These are phyloP conservation scores for Troides aeacus DNA, from an alignment of 2,888 invertebrate genomes.

Conservation along the genomic window DNA sequence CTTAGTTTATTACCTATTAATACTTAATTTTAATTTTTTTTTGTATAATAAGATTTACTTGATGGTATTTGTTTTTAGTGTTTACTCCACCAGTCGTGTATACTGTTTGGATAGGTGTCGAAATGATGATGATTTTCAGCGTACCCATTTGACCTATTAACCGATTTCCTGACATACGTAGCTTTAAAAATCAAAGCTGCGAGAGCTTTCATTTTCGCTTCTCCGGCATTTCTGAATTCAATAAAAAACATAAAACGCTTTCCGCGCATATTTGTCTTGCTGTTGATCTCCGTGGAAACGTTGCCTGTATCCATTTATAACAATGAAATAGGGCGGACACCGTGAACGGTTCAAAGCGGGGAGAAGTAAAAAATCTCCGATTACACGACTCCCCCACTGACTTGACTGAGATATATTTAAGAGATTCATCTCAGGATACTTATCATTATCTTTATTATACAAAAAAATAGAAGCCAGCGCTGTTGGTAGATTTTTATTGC, in stretches of 20 bases:
- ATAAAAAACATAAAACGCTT: not conserved
- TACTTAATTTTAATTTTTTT: too few relatives aligned
- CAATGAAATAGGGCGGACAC: conserved; percentile 10
- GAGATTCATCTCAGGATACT: not conserved
- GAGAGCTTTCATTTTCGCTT: not conserved
- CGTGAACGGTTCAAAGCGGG: not conserved
- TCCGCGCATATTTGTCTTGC: conserved; percentile 5
- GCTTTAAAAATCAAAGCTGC: not conserved
- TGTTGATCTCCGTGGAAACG: conserved; percentile 4
- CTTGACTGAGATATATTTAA: not conserved
- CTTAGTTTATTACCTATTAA: too few relatives aligned
- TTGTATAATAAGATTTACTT: too few relatives aligned
- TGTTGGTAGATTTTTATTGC: too few relatives aligned
- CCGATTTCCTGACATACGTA: not conserved
- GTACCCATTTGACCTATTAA: not conserved
- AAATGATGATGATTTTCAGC: not conserved
- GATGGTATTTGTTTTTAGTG: too few relatives aligned
- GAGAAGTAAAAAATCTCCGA: not conserved
- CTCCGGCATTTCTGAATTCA: not conserved
- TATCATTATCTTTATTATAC: not conserved
- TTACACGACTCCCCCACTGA: not conserved
- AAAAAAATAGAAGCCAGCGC: too few relatives aligned
- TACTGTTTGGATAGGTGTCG: too few relatives aligned
- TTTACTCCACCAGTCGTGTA: too few relatives aligned
- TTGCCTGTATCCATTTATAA: conserved; percentile 11